Evolutionary conservation across 1,140 invertebrate genomes (phyloP).

Genomic region (Stegodyphus mimosarum): DNA sequence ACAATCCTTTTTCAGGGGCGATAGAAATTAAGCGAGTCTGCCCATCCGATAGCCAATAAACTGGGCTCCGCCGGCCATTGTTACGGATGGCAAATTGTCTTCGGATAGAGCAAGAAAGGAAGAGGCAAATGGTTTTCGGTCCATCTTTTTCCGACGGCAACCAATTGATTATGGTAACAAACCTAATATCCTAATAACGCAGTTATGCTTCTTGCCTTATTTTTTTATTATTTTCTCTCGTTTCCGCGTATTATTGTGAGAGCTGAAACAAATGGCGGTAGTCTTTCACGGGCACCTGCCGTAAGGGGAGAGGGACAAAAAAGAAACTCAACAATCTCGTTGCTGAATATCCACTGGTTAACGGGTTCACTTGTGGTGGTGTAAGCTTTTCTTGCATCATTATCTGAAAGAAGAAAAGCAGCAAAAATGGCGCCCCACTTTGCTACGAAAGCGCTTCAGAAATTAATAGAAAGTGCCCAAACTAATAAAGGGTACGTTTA

Average conservation of each 20-base stretch:
- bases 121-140: conserved; percentile 54
- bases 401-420: conserved; percentile 2
- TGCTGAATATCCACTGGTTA: conserved; percentile 53
- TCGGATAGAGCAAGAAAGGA: conserved; percentile 49
- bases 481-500: no score
- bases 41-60: conserved; percentile 57
- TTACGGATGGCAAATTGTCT: conserved; percentile 56
- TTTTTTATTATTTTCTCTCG: conserved; percentile 14
- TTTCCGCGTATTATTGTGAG: conserved; percentile 36
- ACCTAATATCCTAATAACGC: conserved; percentile 61
- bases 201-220: conserved; percentile 34
- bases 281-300: conserved; percentile 55
- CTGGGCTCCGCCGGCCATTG: conserved; percentile 46
- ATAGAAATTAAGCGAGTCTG: conserved; percentile 58
- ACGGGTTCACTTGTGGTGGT: not conserved
- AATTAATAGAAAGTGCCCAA: no score
- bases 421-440: no score
- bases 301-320: conserved; percentile 24
- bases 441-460: no score
- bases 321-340: conserved; percentile 31
- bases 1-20: conserved; percentile 50
- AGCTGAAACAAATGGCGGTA: conserved; percentile 44
- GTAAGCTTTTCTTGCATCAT: conserved; percentile 23
- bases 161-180: conserved; percentile 60
- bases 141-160: conserved; percentile 59